Evolutionary conservation across 2,888 invertebrate genomes (phyloP).

Genomic region (Hylaea fasciaria): DNA sequence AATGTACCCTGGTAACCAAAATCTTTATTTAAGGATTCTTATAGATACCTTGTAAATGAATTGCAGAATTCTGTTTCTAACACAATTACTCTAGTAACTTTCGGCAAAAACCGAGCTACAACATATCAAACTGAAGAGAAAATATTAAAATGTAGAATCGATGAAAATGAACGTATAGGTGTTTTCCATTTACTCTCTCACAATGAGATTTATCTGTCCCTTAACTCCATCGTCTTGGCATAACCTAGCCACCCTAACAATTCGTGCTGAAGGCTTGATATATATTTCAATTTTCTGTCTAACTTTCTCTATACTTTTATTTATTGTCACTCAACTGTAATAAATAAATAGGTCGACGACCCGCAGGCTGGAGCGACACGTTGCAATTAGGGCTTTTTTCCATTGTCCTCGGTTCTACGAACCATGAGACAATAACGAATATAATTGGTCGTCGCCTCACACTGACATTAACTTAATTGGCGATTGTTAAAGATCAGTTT

Average conservation of each 20-base stretch:
- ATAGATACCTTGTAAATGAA: too few species aligned
- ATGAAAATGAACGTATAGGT: too few species aligned
- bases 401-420: slow-evolving; percentile 69
- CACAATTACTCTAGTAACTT: too few species aligned
- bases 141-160: too few species aligned
- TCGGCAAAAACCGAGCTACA: too few species aligned
- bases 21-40: too few species aligned
- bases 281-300: slow-evolving; percentile 21
- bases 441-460: slow-evolving; percentile 53
- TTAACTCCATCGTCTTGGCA: not conserved
- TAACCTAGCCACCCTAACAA: slow-evolving; percentile 2
- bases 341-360: slow-evolving; percentile 55
- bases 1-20: too few species aligned
- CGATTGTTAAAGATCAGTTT: slow-evolving; percentile 42
- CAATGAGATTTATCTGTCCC: too few species aligned
- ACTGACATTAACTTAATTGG: slow-evolving; percentile 67
- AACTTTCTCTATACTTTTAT: slow-evolving; percentile 21
- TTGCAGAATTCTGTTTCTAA: too few species aligned
- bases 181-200: too few species aligned
- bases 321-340: slow-evolving; percentile 29
- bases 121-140: too few species aligned
- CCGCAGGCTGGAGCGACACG: slow-evolving; percentile 57
- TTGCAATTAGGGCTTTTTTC: slow-evolving; percentile 68
- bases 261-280: not conserved
- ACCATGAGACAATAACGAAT: slow-evolving; percentile 65